Evolutionary conservation across 2,113 vertebrate genomes (phyloP).

Genomic region (Myocastor coypus): DNA sequence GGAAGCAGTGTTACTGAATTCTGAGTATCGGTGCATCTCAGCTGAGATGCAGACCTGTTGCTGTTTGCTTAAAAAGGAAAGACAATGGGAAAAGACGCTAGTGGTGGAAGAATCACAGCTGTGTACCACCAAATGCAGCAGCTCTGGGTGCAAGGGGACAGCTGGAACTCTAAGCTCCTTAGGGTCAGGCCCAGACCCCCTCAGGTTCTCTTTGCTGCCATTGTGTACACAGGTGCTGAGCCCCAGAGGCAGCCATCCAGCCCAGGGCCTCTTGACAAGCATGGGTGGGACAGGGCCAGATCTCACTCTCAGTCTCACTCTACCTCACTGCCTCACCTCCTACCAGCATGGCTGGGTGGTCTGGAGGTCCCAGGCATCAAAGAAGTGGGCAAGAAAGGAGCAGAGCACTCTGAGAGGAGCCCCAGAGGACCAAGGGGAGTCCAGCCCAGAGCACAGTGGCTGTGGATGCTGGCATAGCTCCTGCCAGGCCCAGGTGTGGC

Average conservation of each 20-base stretch:
- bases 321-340: background rate
- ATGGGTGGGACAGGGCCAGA: background rate
- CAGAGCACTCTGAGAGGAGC: background rate
- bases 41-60: background rate
- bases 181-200: background rate
- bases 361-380: background rate
- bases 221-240: background rate
- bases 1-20: background rate
- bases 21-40: background rate
- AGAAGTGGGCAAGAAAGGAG: background rate
- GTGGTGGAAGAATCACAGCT: background rate
- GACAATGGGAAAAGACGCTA: background rate
- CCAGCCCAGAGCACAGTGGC: background rate
- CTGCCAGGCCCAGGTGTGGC: background rate
- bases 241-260: background rate
- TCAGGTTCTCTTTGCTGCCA: background rate
- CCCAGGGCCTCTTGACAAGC: background rate
- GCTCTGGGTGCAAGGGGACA: no score
- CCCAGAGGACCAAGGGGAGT: background rate
- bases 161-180: background rate
- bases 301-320: background rate
- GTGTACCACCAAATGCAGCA: fast-evolving
- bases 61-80: background rate
- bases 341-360: background rate
- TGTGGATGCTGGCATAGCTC: background rate